Percentiles rank a stretch among this genome's conserved stretches.
Conservation (phyloP, 2,797 vertebrate genomes). For the Acanthopagrus latus region DNA sequence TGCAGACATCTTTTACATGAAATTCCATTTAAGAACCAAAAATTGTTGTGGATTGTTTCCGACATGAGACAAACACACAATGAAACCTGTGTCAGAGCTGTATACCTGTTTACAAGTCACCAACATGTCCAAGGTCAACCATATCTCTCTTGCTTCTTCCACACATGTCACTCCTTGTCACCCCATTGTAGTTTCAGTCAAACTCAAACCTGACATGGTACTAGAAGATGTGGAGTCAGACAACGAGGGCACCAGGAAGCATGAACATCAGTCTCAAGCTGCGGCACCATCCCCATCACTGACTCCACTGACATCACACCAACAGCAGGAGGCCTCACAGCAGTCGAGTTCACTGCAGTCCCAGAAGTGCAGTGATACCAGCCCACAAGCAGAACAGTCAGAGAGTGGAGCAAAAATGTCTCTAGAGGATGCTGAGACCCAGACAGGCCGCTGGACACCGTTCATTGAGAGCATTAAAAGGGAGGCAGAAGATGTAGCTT, state of each 20-base stretch:
- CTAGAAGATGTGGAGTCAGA: slow-evolving; percentile 82
- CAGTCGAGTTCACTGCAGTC: neutral
- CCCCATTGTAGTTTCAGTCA: slow-evolving; percentile 59
- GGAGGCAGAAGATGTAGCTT: slow-evolving; percentile 78
- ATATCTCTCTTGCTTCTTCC: neutral
- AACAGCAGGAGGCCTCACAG: slow-evolving; percentile 26
- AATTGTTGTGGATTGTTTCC: neutral
- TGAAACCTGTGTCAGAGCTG: neutral
- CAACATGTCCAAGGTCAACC: neutral
- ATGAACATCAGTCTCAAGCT: slow-evolving; percentile 6
- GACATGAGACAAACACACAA: neutral
- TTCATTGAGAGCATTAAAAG: slow-evolving; percentile 84
- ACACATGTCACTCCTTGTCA: slow-evolving; percentile 1
- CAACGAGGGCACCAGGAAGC: slow-evolving; percentile 62
- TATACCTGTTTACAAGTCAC: neutral
- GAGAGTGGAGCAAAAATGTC: slow-evolving; percentile 16
- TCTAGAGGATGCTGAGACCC: slow-evolving; percentile 85
- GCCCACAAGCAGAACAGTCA: neutral
- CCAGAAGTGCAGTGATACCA: neutral
- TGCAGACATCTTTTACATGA: neutral
- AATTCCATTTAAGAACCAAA: neutral
- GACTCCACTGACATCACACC: neutral
- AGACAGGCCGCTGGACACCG: slow-evolving; percentile 86
- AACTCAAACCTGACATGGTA: slow-evolving; percentile 76
- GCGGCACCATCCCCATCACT: neutral